Conservation (phyloP, 2,113 vertebrate genomes). For the Cyprinodon brontotheroides region DNA sequence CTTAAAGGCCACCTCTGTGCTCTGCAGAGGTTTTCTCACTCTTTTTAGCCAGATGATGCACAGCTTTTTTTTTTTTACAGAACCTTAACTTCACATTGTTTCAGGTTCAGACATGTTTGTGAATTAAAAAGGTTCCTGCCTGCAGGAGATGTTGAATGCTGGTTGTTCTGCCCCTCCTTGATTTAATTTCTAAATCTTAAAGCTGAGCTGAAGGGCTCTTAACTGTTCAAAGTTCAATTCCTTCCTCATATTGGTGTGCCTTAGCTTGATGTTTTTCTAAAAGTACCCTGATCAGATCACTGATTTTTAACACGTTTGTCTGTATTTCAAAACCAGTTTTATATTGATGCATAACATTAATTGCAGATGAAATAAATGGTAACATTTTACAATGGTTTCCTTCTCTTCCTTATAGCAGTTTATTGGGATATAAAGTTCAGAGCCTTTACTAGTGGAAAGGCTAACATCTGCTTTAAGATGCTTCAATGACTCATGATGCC, state of each 20-base stretch:
- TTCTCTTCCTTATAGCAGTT: not conserved
- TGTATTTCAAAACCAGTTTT: constrained; percentile 70
- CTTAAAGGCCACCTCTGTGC: constrained; percentile 5
- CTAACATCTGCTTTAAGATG: no score
- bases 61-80: constrained; percentile 42
- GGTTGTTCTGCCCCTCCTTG: constrained; percentile 72
- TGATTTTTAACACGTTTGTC: constrained; percentile 45
- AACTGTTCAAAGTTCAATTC: constrained; percentile 32
- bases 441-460: no score
- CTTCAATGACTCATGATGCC: no score
- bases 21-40: constrained; percentile 51
- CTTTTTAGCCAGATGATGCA: constrained; percentile 49
- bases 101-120: constrained; percentile 11
- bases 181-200: not conserved
- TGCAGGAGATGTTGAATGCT: constrained; percentile 76
- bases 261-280: constrained; percentile 64
- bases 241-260: constrained; percentile 63
- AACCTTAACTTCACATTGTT: not conserved
- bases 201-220: constrained; percentile 59
- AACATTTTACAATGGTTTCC: constrained; percentile 2
- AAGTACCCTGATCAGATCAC: constrained; percentile 51
- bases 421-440: not conserved
- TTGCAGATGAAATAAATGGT: constrained; percentile 73
- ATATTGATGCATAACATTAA: constrained; percentile 53
- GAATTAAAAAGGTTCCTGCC: constrained; percentile 39